Evolutionary conservation across 2,797 vertebrate genomes (phyloP).

Genomic region (Macropus fuliginosus): DNA sequence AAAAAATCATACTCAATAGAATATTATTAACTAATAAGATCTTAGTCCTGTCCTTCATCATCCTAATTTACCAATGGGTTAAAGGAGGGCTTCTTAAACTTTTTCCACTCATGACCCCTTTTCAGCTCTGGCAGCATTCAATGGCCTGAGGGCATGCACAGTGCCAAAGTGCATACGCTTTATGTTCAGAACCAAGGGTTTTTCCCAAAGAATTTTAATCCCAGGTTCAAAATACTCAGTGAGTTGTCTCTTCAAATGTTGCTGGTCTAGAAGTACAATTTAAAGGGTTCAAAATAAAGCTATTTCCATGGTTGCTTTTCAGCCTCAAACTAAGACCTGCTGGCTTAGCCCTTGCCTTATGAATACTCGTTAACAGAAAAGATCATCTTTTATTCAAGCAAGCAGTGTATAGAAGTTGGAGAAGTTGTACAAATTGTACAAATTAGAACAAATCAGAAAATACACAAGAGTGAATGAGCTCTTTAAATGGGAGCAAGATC

Average conservation of each 20-base stretch:
- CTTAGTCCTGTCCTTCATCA: conserved; percentile 2
- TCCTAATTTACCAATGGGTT: conserved; percentile 19
- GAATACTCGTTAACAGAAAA: background rate
- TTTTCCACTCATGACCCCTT: too few relatives aligned
- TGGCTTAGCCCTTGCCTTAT: background rate
- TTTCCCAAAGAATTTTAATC: too few relatives aligned
- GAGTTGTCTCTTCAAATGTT: background rate
- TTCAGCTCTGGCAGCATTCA: too few relatives aligned
- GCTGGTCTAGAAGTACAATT: background rate
- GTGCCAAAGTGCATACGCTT: too few relatives aligned
- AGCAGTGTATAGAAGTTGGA: background rate
- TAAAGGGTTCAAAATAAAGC: background rate
- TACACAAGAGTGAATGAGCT: background rate
- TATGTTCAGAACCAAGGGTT: too few relatives aligned
- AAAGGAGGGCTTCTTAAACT: too few relatives aligned
- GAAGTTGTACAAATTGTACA: background rate
- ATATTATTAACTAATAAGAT: conserved; percentile 14
- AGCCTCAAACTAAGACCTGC: background rate
- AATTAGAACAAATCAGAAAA: background rate
- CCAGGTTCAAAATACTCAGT: too few relatives aligned
- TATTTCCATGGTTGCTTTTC: background rate
- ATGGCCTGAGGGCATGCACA: too few relatives aligned
- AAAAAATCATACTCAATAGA: conserved; percentile 32
- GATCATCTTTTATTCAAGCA: background rate
- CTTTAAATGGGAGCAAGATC: background rate